Evolutionary conservation across 2,888 invertebrate genomes (phyloP).

Genomic region (Drosophila kambysellisi): DNA sequence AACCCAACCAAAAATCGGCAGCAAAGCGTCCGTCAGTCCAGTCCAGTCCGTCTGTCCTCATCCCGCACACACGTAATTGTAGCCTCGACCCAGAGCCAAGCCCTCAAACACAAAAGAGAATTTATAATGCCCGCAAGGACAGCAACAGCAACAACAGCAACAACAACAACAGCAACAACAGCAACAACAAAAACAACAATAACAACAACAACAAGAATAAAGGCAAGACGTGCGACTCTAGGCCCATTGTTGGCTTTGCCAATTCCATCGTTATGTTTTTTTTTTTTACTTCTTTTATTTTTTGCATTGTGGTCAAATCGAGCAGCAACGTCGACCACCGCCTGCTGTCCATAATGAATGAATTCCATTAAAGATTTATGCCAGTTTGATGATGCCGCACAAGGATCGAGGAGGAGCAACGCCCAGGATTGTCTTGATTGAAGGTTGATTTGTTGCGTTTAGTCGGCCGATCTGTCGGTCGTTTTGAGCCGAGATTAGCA

Average conservation of each 20-base stretch:
- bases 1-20: constrained; percentile 52
- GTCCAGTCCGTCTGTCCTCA: constrained; percentile 19
- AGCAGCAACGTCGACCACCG: constrained; percentile 34
- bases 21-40: constrained; percentile 28
- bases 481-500: constrained; percentile 78
- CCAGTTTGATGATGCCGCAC: constrained; percentile 83
- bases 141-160: constrained; percentile 24
- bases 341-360: constrained; percentile 73
- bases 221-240: constrained; percentile 40
- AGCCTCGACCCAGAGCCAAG: constrained; percentile 46
- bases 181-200: background rate
- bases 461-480: constrained; percentile 58
- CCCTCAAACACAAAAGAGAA: constrained; percentile 53
- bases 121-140: constrained; percentile 74
- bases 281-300: background rate
- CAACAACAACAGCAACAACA: constrained; percentile 3
- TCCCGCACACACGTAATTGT: constrained; percentile 76
- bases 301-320: constrained; percentile 67
- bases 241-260: constrained; percentile 56
- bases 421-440: constrained; percentile 74
- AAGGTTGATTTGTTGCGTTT: constrained; percentile 81
- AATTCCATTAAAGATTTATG: constrained; percentile 83
- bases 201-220: constrained; percentile 19
- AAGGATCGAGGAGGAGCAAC: constrained; percentile 53
- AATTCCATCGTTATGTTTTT: constrained; percentile 35